Evolutionary conservation across 1,140 invertebrate genomes (phyloP).

Genomic region (Drosophila pandora): DNA sequence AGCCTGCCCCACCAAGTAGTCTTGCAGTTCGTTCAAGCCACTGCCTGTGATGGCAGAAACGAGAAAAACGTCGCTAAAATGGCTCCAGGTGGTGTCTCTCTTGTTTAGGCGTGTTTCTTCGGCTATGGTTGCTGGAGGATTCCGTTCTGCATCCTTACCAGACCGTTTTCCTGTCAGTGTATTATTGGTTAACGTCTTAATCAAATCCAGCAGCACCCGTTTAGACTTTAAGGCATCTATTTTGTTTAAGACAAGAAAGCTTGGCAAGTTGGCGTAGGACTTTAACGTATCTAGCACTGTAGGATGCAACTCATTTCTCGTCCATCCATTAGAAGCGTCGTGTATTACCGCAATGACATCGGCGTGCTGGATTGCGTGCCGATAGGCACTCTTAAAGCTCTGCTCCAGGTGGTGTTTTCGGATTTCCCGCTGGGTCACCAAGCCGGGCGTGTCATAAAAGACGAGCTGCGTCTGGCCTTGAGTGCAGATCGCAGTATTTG

Average conservation of each 20-base stretch:
- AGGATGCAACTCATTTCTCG: constrained; percentile 87
- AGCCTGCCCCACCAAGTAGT: constrained; percentile 89
- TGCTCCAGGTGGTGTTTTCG: constrained; percentile 88
- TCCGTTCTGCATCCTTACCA: constrained; percentile 18
- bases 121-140: background rate
- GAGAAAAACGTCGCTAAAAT: constrained; percentile 94
- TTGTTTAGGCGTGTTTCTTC: constrained; percentile 36
- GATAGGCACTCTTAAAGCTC: constrained; percentile 88
- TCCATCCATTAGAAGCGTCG: constrained; percentile 90
- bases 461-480: constrained; percentile 92
- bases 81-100: constrained; percentile 86
- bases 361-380: constrained; percentile 88
- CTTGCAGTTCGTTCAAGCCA: constrained; percentile 90
- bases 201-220: constrained; percentile 88
- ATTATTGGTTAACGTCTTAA: constrained; percentile 88
- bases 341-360: constrained; percentile 94
- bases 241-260: constrained; percentile 95
- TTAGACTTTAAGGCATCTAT: constrained; percentile 92
- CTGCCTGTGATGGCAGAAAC: constrained; percentile 92
- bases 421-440: constrained; percentile 88
- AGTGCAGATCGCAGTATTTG: constrained; percentile 89
- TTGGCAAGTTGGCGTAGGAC: constrained; percentile 86
- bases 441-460: constrained; percentile 94
- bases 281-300: constrained; percentile 89
- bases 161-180: constrained; percentile 84